phyloP scores from a whole-genome alignment of 2,797 vertebrate genomes.

The Phoebastria nigripes region DNA sequence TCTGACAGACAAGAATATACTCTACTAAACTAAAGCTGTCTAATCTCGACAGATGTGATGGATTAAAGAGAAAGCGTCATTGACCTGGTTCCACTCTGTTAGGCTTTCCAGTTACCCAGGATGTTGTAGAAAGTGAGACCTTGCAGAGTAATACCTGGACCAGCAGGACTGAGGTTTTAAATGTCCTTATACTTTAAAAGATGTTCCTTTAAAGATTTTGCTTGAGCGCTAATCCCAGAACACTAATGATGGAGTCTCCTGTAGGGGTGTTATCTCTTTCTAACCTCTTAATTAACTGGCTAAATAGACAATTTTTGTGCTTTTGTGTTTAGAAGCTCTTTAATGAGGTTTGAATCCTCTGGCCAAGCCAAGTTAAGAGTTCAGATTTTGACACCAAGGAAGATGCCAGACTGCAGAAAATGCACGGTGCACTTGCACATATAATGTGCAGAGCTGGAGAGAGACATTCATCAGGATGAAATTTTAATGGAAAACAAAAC shows the following conservation, averaged over 20 bases:
- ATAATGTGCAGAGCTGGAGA: neutral
- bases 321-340: constrained; percentile 42
- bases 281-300: constrained; percentile 48
- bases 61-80: constrained; percentile 41
- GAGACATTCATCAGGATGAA: neutral
- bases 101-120: constrained; percentile 65
- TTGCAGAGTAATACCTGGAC: constrained; percentile 12
- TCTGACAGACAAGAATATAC: constrained; percentile 58
- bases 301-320: neutral
- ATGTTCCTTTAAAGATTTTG: neutral
- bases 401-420: neutral
- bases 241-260: neutral
- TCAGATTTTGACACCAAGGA: constrained; percentile 11
- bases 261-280: constrained; percentile 17
- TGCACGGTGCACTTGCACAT: neutral
- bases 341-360: constrained; percentile 27
- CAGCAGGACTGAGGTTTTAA: neutral
- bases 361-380: neutral
- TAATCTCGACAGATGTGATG: constrained; percentile 43
- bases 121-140: constrained; percentile 42
- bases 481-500: neutral
- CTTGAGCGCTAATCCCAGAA: neutral
- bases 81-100: constrained; percentile 67
- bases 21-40: constrained; percentile 44
- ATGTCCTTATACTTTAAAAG: neutral